These are phyloP conservation scores for Stomorhina lunata DNA, from an alignment of 2,888 invertebrate genomes.

Conservation along the genomic window DNA sequence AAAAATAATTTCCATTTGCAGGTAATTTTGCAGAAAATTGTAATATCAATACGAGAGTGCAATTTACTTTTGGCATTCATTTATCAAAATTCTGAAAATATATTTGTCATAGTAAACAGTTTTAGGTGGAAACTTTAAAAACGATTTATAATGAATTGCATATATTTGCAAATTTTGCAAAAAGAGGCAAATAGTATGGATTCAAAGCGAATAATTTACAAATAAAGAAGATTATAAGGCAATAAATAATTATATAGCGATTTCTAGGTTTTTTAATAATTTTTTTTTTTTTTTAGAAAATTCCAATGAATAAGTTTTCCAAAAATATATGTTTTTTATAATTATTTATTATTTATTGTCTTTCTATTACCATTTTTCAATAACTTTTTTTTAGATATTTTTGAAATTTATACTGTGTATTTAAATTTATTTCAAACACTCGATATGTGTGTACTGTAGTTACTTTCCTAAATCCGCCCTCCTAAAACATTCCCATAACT, in stretches of 20 bases:
- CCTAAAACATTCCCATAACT: conserved; percentile 34
- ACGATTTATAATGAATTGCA: not conserved
- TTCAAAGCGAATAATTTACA: not conserved
- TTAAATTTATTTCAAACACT: not conserved
- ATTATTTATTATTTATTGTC: too few relatives aligned
- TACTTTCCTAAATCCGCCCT: not conserved
- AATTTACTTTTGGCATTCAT: not conserved
- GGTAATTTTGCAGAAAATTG: not conserved
- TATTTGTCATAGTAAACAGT: not conserved
- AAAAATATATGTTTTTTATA: too few relatives aligned
- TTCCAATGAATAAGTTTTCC: too few relatives aligned
- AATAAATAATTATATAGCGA: too few relatives aligned
- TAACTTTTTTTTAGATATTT: not conserved
- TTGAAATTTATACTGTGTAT: not conserved
- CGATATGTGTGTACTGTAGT: not conserved
- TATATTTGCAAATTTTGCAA: not conserved
- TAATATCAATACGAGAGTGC: not conserved
- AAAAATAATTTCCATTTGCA: not conserved
- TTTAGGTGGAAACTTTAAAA: not conserved
- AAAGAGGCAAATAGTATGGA: too few relatives aligned
- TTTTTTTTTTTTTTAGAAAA: too few relatives aligned
- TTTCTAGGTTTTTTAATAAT: too few relatives aligned
- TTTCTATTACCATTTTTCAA: not conserved
- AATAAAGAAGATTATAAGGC: not conserved
- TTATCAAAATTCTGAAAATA: not conserved